Base-by-base conservation (phyloP, 2,888 invertebrate genomes). In the Tridacna crocea region DNA sequence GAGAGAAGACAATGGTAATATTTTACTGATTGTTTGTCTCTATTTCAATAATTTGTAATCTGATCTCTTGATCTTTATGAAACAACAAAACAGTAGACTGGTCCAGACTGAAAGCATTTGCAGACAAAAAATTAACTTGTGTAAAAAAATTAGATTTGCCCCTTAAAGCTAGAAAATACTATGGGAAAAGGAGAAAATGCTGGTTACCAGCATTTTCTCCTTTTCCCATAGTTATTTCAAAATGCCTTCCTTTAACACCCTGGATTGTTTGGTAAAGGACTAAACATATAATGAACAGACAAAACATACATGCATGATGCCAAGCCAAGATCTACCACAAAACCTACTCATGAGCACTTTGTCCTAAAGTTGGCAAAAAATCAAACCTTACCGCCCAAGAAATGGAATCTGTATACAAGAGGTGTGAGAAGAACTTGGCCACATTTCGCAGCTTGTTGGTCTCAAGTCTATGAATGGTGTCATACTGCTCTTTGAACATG, bases 1-100 rank as follows among this genome's bases (percentile, higher is more conserved):
- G 99, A 0, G 98, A 98, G 95, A 99, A 99, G 93, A 99, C 98
- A 94, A 99, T 99, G 93, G 98, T 98, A 0, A 99, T 98, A 94
- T 99, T 99, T 51, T 99, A 95, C 77, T 99, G 95, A 88, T 99
- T 97, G 94, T 99, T 99, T 19, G 98, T 98, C 92, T 99, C 99
- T 85, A 99, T 95, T 75, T 99, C 17, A 17, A 8, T 36, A 4
- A 36, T 8, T 4, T 4, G 36, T 36, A 36, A 36, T 2, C 36
- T 4, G 36, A 2, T 36, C 36, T 36, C 8, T 36, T 4, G 8
- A 2, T 36, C 36, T 36, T 36, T 36, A 36, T 8, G 3, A 36
- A 36, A 36, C 8, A 8, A 36, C 36, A 36, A 36, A 36, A 36
- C 8, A 4, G 36, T 36, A 8, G 36, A 36, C 8, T 36, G 36